Base-by-base conservation (phyloP, 35 echinoderm and acorn worm species). In the Ophioderma brevispina region DNA sequence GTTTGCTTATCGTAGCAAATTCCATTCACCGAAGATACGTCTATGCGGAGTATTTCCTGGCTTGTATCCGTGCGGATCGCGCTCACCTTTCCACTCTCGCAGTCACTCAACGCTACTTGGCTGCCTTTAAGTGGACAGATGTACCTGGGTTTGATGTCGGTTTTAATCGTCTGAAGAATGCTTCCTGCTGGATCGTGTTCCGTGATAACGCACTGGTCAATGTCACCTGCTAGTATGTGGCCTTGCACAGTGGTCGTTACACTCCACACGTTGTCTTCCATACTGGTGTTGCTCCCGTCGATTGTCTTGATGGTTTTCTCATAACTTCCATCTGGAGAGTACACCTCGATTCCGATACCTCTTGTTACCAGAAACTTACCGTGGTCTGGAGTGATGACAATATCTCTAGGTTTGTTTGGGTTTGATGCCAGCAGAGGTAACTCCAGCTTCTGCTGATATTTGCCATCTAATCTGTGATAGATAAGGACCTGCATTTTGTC, bases 261-360 rank as follows among this genome's bases (percentile, higher is more conserved):
- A 25, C 59, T 70, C 59, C 59, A 70, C 59, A 70, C 59, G 28
- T 70, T 70, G 28, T 70, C 59, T 6, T 70, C 59, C 17, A 17
- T 46, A 46, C 17, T 17, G 5, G 41, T 46, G 41, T 46, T 46
- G 17, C 5, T 17, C 2, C 10, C 59, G 28, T 70, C 59, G 2
- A 70, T 70, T 25, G 59, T 70, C 28, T 70, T 70, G 59, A 70
- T 70, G 15, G 59, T 70, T 70, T 70, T 70, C 59, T 70, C 59
- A 25, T 70, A 70, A 25, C 10, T 25, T 13, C 59, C 59, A 30
- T 70, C n/a, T 70, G 59, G 59, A 30, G 59, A 70, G 59, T 70
- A 70, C 1, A 70, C 59, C n/a, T 70, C 59, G n/a, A 70, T 70
- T 3, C 59, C 59, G 23, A 70, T 70, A 15, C 6, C 59, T 25